Percentiles rank a stretch among this genome's conserved stretches.
Conservation (phyloP, 2,797 vertebrate species). For the Pseudopleuronectes americanus region DNA sequence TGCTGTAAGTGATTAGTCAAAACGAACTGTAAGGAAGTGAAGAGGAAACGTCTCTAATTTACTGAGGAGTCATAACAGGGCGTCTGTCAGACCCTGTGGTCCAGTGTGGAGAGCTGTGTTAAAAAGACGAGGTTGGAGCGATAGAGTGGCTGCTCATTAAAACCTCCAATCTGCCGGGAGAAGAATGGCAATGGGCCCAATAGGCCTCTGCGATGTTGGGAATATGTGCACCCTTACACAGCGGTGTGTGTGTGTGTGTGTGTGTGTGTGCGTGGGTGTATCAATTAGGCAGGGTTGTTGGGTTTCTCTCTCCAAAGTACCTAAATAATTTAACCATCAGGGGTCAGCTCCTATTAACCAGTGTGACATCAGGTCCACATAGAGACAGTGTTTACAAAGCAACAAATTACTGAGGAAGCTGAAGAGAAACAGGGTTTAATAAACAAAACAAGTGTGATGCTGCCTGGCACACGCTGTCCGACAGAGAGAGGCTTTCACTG, state of each 20-base stretch:
- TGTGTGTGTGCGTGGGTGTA: constrained; percentile 60
- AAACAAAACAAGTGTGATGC: constrained; percentile 40
- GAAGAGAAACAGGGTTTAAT: constrained; percentile 33
- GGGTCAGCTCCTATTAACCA: constrained; percentile 77
- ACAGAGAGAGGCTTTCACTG: constrained; percentile 38
- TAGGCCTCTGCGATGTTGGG: constrained; percentile 47
- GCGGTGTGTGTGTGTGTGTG: constrained; percentile 40
- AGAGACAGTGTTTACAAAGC: constrained; percentile 62
- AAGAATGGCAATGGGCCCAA: constrained; percentile 71
- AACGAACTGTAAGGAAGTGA: constrained; percentile 17
- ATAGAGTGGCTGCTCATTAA: constrained; percentile 78
- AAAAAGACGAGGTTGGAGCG: constrained; percentile 59
- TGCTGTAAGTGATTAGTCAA: neutral
- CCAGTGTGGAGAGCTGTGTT: constrained; percentile 64
- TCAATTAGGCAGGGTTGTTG: constrained; percentile 78
- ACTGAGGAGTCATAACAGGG: constrained; percentile 53
- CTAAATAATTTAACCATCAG: constrained; percentile 82
- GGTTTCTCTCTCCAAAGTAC: constrained; percentile 76
- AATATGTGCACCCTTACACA: constrained; percentile 60
- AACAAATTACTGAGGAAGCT: constrained; percentile 55
- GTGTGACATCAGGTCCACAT: constrained; percentile 66
- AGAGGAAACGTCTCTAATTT: constrained; percentile 55
- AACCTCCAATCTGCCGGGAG: constrained; percentile 70
- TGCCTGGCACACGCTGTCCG: constrained; percentile 24
- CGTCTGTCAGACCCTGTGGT: constrained; percentile 59